Conservation (phyloP, 2,113 vertebrate genomes). For the Microtus oregoni region DNA sequence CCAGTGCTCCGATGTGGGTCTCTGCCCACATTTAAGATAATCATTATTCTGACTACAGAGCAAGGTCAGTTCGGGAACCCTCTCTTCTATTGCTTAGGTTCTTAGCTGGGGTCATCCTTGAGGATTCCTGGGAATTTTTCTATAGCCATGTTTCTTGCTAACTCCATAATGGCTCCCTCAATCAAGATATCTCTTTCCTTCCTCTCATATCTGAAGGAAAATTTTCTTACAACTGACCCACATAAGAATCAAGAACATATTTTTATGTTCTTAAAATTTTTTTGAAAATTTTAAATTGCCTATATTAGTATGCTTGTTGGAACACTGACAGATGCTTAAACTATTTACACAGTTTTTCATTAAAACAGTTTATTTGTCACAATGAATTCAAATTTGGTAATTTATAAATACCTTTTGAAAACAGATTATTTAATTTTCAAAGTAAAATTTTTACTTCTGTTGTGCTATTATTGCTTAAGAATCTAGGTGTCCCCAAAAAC, state of each 20-base stretch:
- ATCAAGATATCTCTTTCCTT: too few relatives aligned
- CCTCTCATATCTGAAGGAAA: background rate
- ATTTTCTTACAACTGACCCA: background rate
- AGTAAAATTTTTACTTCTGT: conserved; percentile 18
- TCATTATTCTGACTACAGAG: too few relatives aligned
- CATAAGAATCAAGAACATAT: background rate
- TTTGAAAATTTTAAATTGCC: background rate
- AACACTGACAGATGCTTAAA: background rate
- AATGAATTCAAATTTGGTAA: conserved; percentile 6
- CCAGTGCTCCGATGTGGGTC: too few relatives aligned
- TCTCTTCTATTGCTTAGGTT: too few relatives aligned
- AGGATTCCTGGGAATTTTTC: too few relatives aligned
- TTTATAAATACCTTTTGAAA: background rate
- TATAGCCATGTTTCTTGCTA: too few relatives aligned
- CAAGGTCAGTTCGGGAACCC: too few relatives aligned
- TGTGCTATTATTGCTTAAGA: background rate
- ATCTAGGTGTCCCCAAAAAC: too few relatives aligned
- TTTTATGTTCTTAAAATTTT: conserved; percentile 32
- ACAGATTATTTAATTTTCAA: conserved; percentile 35
- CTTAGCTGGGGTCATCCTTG: too few relatives aligned
- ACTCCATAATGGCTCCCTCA: too few relatives aligned
- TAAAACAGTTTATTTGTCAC: conserved; percentile 11
- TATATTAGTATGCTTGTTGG: background rate
- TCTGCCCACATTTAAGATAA: too few relatives aligned
- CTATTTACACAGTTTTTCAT: background rate